Conservation (phyloP, 1,140 invertebrate genomes). For the Venturia canescens region DNA sequence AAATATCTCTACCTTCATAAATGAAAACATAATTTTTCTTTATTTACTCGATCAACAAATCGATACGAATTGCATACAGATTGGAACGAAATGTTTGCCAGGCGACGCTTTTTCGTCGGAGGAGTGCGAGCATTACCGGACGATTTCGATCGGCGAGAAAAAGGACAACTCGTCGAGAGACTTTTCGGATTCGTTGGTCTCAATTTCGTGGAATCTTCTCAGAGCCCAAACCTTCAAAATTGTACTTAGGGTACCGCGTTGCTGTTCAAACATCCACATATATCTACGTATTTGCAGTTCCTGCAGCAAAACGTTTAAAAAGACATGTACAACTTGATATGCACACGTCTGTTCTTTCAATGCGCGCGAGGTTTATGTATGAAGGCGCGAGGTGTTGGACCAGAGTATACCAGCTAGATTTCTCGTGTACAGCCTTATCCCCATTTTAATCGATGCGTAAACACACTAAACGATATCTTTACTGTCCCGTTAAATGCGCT, state of each 20-base stretch:
- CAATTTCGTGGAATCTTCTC: neutral
- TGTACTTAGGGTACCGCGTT: neutral
- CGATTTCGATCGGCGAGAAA: neutral
- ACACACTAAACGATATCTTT: conserved; percentile 44
- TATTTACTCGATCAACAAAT: neutral
- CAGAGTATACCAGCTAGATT: conserved; percentile 32
- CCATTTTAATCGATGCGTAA: conserved; percentile 42
- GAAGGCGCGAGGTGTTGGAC: neutral
- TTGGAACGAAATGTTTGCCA: too few relatives aligned
- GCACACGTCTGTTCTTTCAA: neutral
- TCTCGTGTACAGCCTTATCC: conserved; percentile 15
- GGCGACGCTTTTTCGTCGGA: too few relatives aligned
- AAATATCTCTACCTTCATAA: too few relatives aligned
- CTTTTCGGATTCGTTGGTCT: neutral
- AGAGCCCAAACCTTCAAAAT: neutral
- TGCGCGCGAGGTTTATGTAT: neutral
- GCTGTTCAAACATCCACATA: neutral
- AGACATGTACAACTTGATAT: too few relatives aligned
- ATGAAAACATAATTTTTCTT: neutral
- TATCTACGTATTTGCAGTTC: neutral
- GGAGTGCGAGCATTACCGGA: neutral
- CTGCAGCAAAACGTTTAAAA: too few relatives aligned
- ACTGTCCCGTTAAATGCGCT: conserved; percentile 41
- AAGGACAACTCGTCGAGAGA: neutral
- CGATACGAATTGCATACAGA: too few relatives aligned